phyloP scores from a whole-genome alignment of 2,113 vertebrate genomes.

The Rhinichthys klamathensis region DNA sequence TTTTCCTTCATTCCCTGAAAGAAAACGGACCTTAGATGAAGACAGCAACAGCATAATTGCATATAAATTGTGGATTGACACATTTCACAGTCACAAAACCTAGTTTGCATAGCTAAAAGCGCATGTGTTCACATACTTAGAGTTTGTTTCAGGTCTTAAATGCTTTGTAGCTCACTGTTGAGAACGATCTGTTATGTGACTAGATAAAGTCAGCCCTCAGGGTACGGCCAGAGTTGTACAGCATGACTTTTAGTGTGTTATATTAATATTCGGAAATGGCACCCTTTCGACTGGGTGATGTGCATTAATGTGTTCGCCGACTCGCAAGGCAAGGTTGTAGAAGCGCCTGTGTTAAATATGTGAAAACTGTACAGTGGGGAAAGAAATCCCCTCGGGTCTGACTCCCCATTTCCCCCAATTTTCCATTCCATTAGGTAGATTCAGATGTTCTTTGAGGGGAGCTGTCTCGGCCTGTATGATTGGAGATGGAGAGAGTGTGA shows the following conservation, averaged over 20 bases:
- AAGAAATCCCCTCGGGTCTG: constrained; percentile 47
- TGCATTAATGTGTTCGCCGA: constrained; percentile 18
- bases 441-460: constrained; percentile 62
- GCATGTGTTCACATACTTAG: background rate
- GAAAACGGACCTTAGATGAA: background rate
- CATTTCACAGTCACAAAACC: background rate
- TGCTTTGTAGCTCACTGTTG: background rate
- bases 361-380: constrained; percentile 47
- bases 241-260: constrained; percentile 27
- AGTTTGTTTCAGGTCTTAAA: constrained; percentile 6
- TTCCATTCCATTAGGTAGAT: constrained; percentile 68
- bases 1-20: background rate
- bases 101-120: background rate
- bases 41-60: background rate
- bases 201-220: background rate
- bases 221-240: background rate
- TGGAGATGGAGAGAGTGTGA: constrained; percentile 15
- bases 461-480: constrained; percentile 46
- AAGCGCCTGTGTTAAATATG: constrained; percentile 51
- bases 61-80: background rate
- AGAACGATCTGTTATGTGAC: background rate
- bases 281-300: constrained; percentile 16
- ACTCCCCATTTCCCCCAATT: constrained; percentile 61
- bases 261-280: constrained; percentile 22
- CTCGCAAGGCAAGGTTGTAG: constrained; percentile 32